Evolutionary conservation across 2,888 invertebrate species (phyloP), one percentile per base, ranked within the genome.

Genomic region (Paralinhomoeus sp.): DNA sequence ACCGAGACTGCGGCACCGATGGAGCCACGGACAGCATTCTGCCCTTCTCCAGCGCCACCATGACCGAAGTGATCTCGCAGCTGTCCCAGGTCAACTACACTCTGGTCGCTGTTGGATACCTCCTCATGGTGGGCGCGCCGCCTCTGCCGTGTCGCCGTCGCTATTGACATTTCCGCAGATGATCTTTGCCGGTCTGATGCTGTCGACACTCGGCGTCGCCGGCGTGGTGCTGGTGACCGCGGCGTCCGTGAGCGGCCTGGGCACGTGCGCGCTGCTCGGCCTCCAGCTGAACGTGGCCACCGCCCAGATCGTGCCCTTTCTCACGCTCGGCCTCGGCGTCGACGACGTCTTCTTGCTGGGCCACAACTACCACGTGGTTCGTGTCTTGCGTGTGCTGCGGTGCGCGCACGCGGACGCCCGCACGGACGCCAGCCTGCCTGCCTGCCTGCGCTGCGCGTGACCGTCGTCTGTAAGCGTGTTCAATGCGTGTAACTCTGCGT

Each of bases 321-420:
- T 97, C 47, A 82, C 84, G 0, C 73, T 93, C 18, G 91, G 91
- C 0, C 68, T 97, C 5, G 85, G 91, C 2, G 80, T 91, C n/a
- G 80, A 89, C 66, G 85, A 91, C 62, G 83, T 93, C 74, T 93
- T 91, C 67, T 75, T 89, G 51, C 69, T 93, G 40, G 75, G 80
- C 1, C 77, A 80, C 53, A 76, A 77, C 1, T 78, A 78, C n/a
- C n/a, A n/a, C 63, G 70, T 72, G n/a, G 73, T 42, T 20, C 12
- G 7, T n/a, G n/a, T n/a, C n/a, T n/a, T n/a, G n/a, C n/a, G n/a
- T n/a, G n/a, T n/a, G n/a, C n/a, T n/a, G n/a, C n/a, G n/a, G n/a
- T n/a, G n/a, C n/a, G n/a, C n/a, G n/a, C n/a, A n/a, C n/a, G n/a
- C n/a, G n/a, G n/a, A n/a, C n/a, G n/a, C n/a, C n/a, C n/a, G n/a